phyloP scores from a whole-genome alignment of 2,888 invertebrate genomes.

The Dendrolimus pini region DNA sequence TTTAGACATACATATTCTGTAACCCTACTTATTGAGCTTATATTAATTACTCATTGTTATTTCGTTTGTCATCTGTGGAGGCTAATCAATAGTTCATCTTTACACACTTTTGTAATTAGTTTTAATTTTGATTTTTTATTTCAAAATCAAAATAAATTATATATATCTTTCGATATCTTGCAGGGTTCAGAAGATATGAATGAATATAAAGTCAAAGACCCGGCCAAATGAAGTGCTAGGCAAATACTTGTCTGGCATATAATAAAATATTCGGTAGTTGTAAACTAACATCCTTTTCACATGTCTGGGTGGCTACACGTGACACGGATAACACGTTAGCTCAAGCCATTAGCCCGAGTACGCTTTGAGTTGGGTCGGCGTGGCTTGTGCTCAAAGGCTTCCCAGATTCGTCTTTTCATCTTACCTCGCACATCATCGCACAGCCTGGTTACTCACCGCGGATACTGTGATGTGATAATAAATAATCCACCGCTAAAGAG shows the following conservation, averaged over 20 bases:
- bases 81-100: too few species aligned
- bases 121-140: too few species aligned
- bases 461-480: slow-evolving; percentile 25
- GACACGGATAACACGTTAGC: slow-evolving; percentile 41
- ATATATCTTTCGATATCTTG: too few species aligned
- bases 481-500: slow-evolving; percentile 35
- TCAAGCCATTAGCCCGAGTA: slow-evolving; percentile 48
- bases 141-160: too few species aligned
- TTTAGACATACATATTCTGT: too few species aligned
- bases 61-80: too few species aligned
- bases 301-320: slow-evolving; percentile 1
- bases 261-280: background rate
- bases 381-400: slow-evolving; percentile 42
- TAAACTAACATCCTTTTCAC: background rate
- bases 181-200: background rate
- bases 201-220: background rate
- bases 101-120: too few species aligned
- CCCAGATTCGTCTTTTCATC: slow-evolving; percentile 53
- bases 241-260: background rate
- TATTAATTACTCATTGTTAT: too few species aligned
- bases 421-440: slow-evolving; percentile 42
- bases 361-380: slow-evolving; percentile 52
- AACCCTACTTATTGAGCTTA: too few species aligned
- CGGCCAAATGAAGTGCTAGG: too few species aligned
- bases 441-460: slow-evolving; percentile 33